Evolutionary conservation across 2,888 invertebrate genomes (phyloP), one percentile per base, ranked within the genome.

Genomic region (Eupithecia abbreviata): DNA sequence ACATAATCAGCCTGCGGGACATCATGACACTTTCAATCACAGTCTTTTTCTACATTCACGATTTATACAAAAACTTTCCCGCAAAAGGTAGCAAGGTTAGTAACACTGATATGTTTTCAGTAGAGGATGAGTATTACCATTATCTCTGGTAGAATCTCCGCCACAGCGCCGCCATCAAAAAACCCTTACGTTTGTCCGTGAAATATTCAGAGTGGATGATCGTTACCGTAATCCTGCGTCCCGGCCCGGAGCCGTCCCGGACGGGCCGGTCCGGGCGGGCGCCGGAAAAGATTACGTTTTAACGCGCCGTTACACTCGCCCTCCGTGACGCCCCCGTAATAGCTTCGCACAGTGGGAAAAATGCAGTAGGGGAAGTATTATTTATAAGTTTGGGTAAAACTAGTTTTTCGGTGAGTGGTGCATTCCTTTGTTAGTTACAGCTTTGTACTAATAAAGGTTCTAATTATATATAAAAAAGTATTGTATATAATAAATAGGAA

Each of bases 211-310:
- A 18, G 15, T 15, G 47, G 69, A 74, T 74, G 72, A 76, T 75
- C 73, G 75, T 75, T 73, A 73, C 62, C 9, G 75, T 78, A 78
- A 78, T 76, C 73, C 70, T 66, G 68, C 68, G 42, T 55, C 75
- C 45, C 62, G 18, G 66, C 67, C 67, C 66, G 72, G 73, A 55
- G 67, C 71, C 18, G 58, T 71, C 73, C 77, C 71, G 74, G 77
- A 68, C 74, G 72, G 73, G 69, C 45, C 69, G 18, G 18, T 58
- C 55, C 55, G 55, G 55, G 3, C 55, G 9, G 18, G 69, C 47
- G 15, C 69, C 69, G 81, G 81, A 81, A 81, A 82, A 83, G 83
- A 83, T 83, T 83, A 83, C 81, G 81, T 81, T 81, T 79, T 81
- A 82, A 82, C 82, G 83, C 82, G 77, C 81, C 80, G 83, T 82